Base-by-base conservation (phyloP, 2,888 invertebrate genomes). In the Trichopria drosophilae region DNA sequence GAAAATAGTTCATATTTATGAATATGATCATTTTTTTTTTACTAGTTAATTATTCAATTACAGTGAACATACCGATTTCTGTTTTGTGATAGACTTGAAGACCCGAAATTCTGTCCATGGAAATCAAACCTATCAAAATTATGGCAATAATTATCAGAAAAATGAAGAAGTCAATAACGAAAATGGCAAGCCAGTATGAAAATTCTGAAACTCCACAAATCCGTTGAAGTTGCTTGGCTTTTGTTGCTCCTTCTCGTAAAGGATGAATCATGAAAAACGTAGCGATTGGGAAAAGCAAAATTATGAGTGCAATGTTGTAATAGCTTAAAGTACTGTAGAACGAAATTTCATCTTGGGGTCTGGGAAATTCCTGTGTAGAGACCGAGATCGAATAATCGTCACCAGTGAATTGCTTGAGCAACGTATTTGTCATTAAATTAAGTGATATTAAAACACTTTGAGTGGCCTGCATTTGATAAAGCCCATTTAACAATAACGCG, bases 161-260 rank as follows among this genome's bases (percentile, higher is more conserved):
- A 6, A 77, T 13, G 1, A 77, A 1, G 3, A 78, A 62, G 73
- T 89, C 88, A 62, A 80, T 80, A 1, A 78, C 1, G 36, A 83
- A 80, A 37, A 81, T 81, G 4, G 81, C 75, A 3, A 77, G 24
- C 90, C 90, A 90, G 71, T 85, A 86, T 10, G 79, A 72, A 7
- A 71, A 60, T 1, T 81, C 76, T 1, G 82, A 76, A 23, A 85
- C 81, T 3, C 87, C 85, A 1, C 83, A 78, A 83, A 87, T 83
- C 16, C 81, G 71, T 75, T 88, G 87, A 24, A 87, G 68, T 61
- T 83, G 84, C 18, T 87, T 84, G 23, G 87, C 79, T 41, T 82
- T 82, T 2, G 80, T 78, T 3, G 71, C 68, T 6, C 82, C 78
- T 73, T 90, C 90, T 43, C 76, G 76, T 58, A 84, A 80, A 6